Conservation (phyloP, 2,113 vertebrate species). For the Promerops cafer region DNA sequence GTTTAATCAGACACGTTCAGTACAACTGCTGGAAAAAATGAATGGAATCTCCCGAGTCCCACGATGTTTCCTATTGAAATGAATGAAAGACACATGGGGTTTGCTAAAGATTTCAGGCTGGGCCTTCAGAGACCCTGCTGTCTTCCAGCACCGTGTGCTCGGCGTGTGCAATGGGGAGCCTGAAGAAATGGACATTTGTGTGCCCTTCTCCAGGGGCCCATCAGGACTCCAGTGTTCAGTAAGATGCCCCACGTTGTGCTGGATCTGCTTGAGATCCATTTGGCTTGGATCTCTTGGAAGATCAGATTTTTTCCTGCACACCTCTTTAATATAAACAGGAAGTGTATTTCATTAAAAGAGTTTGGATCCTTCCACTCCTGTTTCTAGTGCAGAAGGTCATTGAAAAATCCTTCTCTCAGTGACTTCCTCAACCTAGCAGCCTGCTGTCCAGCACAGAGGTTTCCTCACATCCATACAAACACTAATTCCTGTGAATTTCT, state of each 20-base stretch:
- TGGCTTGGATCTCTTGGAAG: neutral
- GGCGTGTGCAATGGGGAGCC: neutral
- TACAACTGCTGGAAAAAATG: neutral
- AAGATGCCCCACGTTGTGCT: fast-evolving
- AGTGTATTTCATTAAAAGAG: neutral
- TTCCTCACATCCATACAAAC: neutral
- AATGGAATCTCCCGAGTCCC: constrained; percentile 39
- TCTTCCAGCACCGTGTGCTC: neutral
- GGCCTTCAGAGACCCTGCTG: constrained; percentile 33
- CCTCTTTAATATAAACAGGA: neutral
- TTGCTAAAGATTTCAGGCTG: constrained; percentile 38
- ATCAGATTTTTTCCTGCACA: neutral
- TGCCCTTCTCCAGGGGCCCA: neutral
- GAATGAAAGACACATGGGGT: constrained; percentile 55
- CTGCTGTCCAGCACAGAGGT: neutral
- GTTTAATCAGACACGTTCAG: constrained; percentile 25
- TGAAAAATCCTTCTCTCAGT: neutral
- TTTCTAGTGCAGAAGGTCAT: neutral
- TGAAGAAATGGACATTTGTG: neutral
- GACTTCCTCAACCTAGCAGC: neutral
- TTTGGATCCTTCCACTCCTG: neutral
- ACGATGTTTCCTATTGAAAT: constrained; percentile 29
- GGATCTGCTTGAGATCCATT: neutral
- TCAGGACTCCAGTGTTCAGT: fast-evolving
- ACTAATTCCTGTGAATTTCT: neutral